These are phyloP conservation scores for Bubo blakistoni DNA, from an alignment of 2,113 vertebrate genomes.

Conservation along the genomic window DNA sequence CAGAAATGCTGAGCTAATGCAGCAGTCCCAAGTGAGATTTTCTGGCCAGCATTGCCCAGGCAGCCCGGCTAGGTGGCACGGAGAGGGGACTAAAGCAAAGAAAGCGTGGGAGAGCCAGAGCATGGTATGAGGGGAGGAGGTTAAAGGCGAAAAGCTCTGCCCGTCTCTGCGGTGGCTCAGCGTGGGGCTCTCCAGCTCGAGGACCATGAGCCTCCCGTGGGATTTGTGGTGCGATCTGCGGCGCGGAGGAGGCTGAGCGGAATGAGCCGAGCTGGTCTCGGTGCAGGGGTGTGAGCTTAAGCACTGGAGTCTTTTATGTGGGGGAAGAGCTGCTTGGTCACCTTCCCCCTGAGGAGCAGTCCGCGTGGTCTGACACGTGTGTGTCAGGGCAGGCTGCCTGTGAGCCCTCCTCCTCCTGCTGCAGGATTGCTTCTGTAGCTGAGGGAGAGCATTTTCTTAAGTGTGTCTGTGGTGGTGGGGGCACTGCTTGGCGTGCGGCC, in stretches of 20 bases:
- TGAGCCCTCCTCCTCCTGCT: neutral
- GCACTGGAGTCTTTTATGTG: neutral
- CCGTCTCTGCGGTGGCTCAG: accelerated
- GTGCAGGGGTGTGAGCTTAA: accelerated
- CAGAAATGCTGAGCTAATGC: neutral
- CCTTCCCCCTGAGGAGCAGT: neutral
- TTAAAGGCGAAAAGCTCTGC: neutral
- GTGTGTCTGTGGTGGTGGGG: neutral
- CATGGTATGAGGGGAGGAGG: neutral
- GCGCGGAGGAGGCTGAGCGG: accelerated
- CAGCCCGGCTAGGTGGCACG: neutral
- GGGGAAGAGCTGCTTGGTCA: neutral
- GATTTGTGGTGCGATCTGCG: neutral
- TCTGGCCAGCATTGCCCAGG: neutral
- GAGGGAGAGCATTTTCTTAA: accelerated
- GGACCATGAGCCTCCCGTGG: accelerated
- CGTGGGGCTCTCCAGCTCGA: neutral
- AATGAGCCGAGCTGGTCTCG: accelerated
- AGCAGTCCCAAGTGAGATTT: neutral
- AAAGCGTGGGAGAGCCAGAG: neutral
- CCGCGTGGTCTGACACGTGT: accelerated
- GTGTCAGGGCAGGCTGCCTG: neutral
- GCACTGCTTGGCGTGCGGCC: neutral
- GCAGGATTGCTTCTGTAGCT: neutral
- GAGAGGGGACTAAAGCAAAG: neutral